Evolutionary conservation across 2,888 invertebrate species (phyloP), one percentile per base, ranked within the genome.

Genomic region (Dendrolimus houi): DNA sequence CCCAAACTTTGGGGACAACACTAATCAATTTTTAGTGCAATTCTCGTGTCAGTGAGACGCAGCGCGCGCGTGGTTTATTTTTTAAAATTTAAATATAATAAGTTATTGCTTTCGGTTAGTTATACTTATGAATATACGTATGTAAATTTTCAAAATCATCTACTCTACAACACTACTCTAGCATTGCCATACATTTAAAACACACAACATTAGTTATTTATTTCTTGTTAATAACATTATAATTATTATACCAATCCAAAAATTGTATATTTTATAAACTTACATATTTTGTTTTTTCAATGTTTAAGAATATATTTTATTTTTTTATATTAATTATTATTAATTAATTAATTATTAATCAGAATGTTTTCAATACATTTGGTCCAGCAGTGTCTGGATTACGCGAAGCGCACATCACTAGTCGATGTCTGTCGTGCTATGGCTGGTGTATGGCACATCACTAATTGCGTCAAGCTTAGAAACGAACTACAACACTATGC

Each of bases 51-150:
- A 17, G 17, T 47, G 47, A 66, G 71, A 74, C 68, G 80, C 87
- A 85, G 83, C 87, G 86, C 87, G 85, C 86, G 86, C 83, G 81
- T 81, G 79, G 84, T 74, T 74, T 71, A 69, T 68, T 68, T 64
- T 64, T 69, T 68, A 68, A 69, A 70, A 69, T 69, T 70, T 57
- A 57, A 52, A 69, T 75, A 70, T 77, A 73, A 70, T 77, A 79
- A 72, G 74, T 88, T 89, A 89, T 89, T 89, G 89, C 89, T 89
- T 87, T 89, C 81, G 84, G 83, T 87, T 87, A 88, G 77, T 87
- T 78, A 82, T 79, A 75, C 74, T 75, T 79, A 72, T 82, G 79
- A 78, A 77, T 81, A 78, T 76, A 72, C 17, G 17, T 17, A 87
- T 87, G 87, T 90, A 90, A 90, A 89, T 87, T 82, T 86, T 90